A percentile compares a stretch with the other conserved stretches of the same genome.
Evolutionary conservation across 2,113 vertebrate genomes (phyloP).

Genomic region (Serinus canaria): DNA sequence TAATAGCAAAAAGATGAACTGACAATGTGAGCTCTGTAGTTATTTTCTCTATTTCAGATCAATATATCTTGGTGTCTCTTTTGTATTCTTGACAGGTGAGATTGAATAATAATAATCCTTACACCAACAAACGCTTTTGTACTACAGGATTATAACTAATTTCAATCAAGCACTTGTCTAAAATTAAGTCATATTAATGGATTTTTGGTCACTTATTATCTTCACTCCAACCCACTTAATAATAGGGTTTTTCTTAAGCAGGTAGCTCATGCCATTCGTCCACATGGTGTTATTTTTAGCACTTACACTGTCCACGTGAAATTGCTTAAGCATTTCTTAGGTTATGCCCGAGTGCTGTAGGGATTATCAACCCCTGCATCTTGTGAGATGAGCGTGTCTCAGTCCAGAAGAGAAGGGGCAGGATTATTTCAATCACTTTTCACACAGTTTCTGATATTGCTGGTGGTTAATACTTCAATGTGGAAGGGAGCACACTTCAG

Average conservation of each 20-base stretch:
- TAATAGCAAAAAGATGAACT: background rate
- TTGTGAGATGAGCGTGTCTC: background rate
- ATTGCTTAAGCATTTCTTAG: background rate
- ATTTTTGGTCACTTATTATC: background rate
- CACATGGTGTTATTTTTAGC: background rate
- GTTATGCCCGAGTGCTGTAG: background rate
- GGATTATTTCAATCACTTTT: background rate
- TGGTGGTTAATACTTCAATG: background rate
- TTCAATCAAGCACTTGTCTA: constrained; percentile 18
- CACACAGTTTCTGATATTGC: background rate
- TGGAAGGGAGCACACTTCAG: background rate
- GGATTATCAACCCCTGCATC: background rate
- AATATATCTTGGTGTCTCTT: background rate
- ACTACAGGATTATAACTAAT: background rate
- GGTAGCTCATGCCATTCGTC: background rate
- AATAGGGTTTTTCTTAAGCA: background rate
- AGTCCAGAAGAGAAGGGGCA: background rate
- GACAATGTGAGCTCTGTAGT: background rate
- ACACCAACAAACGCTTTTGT: background rate
- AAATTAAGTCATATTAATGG: constrained; percentile 5
- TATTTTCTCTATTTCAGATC: constrained; percentile 28
- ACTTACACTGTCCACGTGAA: background rate
- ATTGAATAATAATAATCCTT: background rate
- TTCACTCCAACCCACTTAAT: constrained; percentile 16
- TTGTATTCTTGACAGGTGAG: background rate